Conservation (phyloP, 1,140 invertebrate species). For the Dreissena rostriformis region DNA sequence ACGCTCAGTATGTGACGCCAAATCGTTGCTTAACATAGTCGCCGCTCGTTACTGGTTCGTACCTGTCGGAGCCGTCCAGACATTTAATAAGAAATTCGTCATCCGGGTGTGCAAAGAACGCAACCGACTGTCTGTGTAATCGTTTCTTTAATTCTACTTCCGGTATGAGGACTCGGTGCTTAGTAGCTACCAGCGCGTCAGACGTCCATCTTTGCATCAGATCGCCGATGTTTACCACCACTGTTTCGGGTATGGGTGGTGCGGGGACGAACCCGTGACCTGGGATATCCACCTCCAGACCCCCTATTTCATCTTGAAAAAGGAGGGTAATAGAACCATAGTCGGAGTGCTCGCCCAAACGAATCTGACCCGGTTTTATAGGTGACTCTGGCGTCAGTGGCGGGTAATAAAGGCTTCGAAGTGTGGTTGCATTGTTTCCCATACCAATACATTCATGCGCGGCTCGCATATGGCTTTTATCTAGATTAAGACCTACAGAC, state of each 20-base stretch:
- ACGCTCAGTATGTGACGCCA: conserved; percentile 14
- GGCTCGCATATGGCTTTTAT: conserved; percentile 14
- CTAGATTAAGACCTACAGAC: conserved; percentile 52
- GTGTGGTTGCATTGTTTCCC: conserved; percentile 10
- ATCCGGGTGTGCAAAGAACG: conserved; percentile 90
- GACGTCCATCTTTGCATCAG: conserved; percentile 60
- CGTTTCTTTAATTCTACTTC: conserved; percentile 84
- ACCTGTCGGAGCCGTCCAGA: conserved; percentile 79
- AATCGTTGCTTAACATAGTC: conserved; percentile 62
- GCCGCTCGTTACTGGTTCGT: conserved; percentile 64
- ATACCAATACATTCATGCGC: conserved; percentile 26
- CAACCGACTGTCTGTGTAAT: conserved; percentile 87
- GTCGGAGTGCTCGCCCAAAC: conserved; percentile 88
- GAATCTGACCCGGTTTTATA: conserved; percentile 81
- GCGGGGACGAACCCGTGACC: conserved; percentile 50
- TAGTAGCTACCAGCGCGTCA: conserved; percentile 64
- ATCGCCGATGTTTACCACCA: conserved; percentile 57
- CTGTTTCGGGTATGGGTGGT: conserved; percentile 39
- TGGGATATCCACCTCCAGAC: conserved; percentile 76
- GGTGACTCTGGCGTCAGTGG: neutral
- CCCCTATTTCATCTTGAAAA: conserved; percentile 84
- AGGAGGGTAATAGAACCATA: conserved; percentile 89
- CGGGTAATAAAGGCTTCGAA: conserved; percentile 42
- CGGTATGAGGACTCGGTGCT: conserved; percentile 88
- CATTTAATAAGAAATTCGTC: conserved; percentile 84